These are phyloP conservation scores for Laspeyria flexula DNA, from an alignment of 2,888 invertebrate genomes.

Conservation along the genomic window DNA sequence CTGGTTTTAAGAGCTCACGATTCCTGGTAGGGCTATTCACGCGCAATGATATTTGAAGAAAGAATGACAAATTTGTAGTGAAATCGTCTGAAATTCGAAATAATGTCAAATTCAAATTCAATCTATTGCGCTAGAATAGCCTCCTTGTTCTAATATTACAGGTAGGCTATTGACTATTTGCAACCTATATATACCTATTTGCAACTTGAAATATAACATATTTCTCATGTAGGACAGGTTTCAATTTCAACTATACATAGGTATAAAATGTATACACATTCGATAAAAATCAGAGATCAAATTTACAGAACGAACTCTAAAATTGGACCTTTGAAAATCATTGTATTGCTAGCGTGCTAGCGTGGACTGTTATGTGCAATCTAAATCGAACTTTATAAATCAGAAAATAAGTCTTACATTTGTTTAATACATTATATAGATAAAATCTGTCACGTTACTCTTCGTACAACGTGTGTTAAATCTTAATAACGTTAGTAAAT, in stretches of 20 bases:
- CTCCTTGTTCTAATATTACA: too few species aligned
- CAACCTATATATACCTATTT: too few species aligned
- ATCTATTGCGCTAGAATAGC: too few species aligned
- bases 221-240: constrained; percentile 21
- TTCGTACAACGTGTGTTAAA: too few species aligned
- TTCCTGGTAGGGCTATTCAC: too few species aligned
- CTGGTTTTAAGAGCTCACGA: too few species aligned
- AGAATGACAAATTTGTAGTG: too few species aligned
- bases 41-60: too few species aligned
- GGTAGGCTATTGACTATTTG: too few species aligned
- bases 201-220: neutral
- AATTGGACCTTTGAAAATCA: constrained; percentile 27
- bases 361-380: constrained; percentile 30
- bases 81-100: too few species aligned
- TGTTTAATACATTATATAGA: constrained; percentile 17
- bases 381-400: constrained; percentile 28
- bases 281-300: constrained; percentile 30
- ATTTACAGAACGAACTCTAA: constrained; percentile 27
- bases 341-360: constrained; percentile 24
- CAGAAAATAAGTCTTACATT: constrained; percentile 37
- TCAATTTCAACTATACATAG: constrained; percentile 26
- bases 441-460: too few species aligned
- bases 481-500: constrained; percentile 39
- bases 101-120: too few species aligned
- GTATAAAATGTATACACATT: constrained; percentile 12